Evolutionary conservation across 1,140 invertebrate genomes (phyloP), one percentile per base, ranked within the genome.

Genomic region (Heliothis subflexa): DNA sequence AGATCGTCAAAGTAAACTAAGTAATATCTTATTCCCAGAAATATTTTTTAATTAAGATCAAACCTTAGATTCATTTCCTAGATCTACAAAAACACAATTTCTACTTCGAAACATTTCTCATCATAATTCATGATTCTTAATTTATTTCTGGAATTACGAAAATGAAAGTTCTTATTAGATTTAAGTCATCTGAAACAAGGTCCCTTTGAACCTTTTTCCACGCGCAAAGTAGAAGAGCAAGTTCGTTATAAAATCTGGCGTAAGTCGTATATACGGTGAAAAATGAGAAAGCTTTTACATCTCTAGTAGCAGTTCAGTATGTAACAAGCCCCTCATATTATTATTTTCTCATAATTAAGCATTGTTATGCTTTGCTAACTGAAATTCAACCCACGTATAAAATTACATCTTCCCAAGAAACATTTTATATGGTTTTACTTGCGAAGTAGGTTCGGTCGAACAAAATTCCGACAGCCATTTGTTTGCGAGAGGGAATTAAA

Each of bases 81-180:
- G 14, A 14, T 50, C 7, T n/a, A 50, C 21, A 16, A 52, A 70
- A 68, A 5, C 9, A 70, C 47, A 18, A 12, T 52, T 52, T 66
- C n/a, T 7, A 52, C 12, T 28, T 55, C 72, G 50, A 47, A 71
- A 71, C 64, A 52, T 70, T 78, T 50, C 45, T 18, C 40, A 49
- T 25, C 66, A 14, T 50, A 12, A 25, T 64, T 40, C 40, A 64
- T 68, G 50, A 68, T 52, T 70, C 33, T 70, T 66, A 66, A 66
- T 66, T 66, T 66, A 66, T 47, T 66, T 47, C 62, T 16, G 45
- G 18, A 64, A 47, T 66, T 66, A 66, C 62, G 47, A 66, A 66
- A 66, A 47, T 40, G 62, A 66, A 66, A 66, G 62, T 66, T 66
- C 40, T 66, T 66, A 66, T 66, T 66, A 66, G 62, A 66, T 66